Base-by-base conservation (phyloP, 1,140 invertebrate genomes). In the Zaprionus capensis region DNA sequence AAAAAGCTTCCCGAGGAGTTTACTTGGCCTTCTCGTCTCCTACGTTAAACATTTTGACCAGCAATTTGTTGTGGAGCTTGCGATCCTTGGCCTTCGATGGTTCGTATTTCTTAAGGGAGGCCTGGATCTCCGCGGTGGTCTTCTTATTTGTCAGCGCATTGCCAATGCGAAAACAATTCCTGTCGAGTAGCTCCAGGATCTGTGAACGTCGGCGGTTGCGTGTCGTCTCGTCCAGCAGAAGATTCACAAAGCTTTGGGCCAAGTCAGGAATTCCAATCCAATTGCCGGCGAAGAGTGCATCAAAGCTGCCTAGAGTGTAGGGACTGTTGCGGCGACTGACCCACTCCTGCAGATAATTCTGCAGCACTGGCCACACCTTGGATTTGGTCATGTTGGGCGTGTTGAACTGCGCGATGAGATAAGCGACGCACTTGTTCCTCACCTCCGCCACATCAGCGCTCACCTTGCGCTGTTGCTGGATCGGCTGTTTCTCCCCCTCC, bases 401-500 rank as follows among this genome's bases (percentile, higher is more conserved):
- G 2, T 34, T 36, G 4, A 68, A 74, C 11, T 88, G 84, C 7
- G 26, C 36, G 5, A 87, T 44, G 38, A 87, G 44, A 41, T 76
- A 71, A n/a, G 67, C 81, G 14, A 81, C 55, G 56, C 81, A 81
- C 44, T 78, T 83, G n/a, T 79, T 65, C 5, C 78, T 74, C 78
- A 74, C 75, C 14, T 38, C 26, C 0, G 38, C 57, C 6, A 68
- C 4, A 14, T 68, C 69, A 12, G 41, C 71, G 41, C 64, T 74
- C 31, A 53, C 34, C 36, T 76, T 66, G 7, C 36, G 34, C n/a
- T 3, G 28, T 9, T 76, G 26, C 24, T 34, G 31, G 31, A 9
- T 0, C 31, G 53, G 34, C 15, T 28, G 41, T 15, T 51, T 34
- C 15, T 68, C 28, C 15, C 28, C 26, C 46, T 64, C 28, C 22